Evolutionary conservation across 1,140 invertebrate species (phyloP).

Genomic region (Drosophila tristis): DNA sequence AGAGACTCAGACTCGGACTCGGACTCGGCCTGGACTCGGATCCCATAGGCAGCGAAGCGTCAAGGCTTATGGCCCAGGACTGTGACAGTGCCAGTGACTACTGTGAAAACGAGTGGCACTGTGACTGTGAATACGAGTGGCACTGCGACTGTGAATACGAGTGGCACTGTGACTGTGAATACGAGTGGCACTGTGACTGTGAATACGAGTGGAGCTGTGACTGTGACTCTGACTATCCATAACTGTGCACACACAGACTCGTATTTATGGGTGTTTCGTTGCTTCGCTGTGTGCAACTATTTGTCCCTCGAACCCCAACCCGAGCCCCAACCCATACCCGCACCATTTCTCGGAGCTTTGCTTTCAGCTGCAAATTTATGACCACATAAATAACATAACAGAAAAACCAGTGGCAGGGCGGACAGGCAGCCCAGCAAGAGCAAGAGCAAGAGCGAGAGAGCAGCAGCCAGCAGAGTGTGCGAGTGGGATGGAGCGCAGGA

Average conservation of each 20-base stretch:
- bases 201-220: too few species aligned
- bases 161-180: neutral
- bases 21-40: neutral
- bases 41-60: constrained; percentile 60
- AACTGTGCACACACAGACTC: neutral
- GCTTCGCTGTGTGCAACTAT: constrained; percentile 36
- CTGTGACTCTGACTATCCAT: constrained; percentile 10
- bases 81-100: neutral
- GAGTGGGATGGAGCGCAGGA: neutral
- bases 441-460: constrained; percentile 19
- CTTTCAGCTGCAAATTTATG: constrained; percentile 81
- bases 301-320: constrained; percentile 26
- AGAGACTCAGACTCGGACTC: constrained; percentile 6
- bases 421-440: constrained; percentile 17
- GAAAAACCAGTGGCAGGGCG: constrained; percentile 71
- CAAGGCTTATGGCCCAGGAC: constrained; percentile 61
- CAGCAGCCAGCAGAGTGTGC: neutral
- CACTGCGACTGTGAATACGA: neutral
- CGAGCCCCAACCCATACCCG: neutral
- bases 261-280: constrained; percentile 34
- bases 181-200: too few species aligned
- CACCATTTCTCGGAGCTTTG: constrained; percentile 64
- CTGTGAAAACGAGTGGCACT: neutral
- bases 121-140: too few species aligned
- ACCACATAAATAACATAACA: constrained; percentile 77